Evolutionary conservation across 2,888 invertebrate genomes (phyloP).

Genomic region (Platypus cylindrus): DNA sequence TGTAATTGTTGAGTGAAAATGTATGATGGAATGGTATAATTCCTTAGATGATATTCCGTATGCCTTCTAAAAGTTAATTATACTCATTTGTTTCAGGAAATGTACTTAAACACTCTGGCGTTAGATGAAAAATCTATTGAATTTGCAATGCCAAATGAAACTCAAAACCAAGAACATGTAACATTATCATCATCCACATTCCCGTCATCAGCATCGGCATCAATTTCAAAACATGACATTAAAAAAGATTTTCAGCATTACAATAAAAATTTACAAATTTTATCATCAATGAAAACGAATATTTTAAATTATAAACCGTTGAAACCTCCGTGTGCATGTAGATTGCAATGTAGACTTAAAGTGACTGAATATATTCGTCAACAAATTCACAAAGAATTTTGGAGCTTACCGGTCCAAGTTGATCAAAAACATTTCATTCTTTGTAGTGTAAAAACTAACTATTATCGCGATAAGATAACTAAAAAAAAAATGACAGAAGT

Average conservation of each 20-base stretch:
- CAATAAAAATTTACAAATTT: background rate
- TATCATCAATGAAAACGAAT: no score
- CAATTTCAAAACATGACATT: no score
- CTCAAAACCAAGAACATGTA: no score
- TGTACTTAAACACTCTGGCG: slow-evolving; percentile 12
- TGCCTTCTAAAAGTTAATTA: no score
- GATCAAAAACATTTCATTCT: slow-evolving; percentile 12
- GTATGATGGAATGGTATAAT: no score
- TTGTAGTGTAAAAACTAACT: slow-evolving; percentile 8
- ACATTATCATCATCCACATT: no score
- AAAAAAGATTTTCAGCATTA: no score
- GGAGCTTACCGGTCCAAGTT: slow-evolving; percentile 11
- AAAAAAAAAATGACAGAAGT: slow-evolving; percentile 8
- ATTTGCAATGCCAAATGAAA: slow-evolving; percentile 6
- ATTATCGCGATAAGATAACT: slow-evolving; percentile 6
- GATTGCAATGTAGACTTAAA: slow-evolving; percentile 6
- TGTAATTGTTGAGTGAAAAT: no score
- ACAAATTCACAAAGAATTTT: slow-evolving; percentile 11
- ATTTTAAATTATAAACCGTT: slow-evolving; percentile 8
- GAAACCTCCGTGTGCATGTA: slow-evolving; percentile 9
- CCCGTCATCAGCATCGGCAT: no score
- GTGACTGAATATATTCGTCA: slow-evolving; percentile 12
- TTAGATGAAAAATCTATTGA: slow-evolving; percentile 9
- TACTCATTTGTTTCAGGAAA: slow-evolving; percentile 8
- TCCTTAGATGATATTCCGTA: no score